These are phyloP conservation scores for Branchipolynoe longqiensis DNA, from an alignment of 2,888 invertebrate species.

Conservation along the genomic window DNA sequence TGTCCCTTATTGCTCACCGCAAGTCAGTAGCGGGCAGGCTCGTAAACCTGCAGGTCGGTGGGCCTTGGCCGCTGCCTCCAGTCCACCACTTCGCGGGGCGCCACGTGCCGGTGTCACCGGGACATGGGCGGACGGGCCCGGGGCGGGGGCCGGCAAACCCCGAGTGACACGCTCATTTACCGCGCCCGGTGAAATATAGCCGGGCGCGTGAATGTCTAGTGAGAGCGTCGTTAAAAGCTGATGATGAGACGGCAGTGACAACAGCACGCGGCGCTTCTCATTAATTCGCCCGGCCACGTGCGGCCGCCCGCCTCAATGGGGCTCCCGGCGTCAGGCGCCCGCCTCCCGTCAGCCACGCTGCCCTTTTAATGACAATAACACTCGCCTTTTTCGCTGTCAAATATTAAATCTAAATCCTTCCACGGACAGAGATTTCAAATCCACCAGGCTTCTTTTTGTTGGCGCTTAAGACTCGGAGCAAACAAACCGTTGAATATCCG, in stretches of 20 bases:
- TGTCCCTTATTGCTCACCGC: too few relatives aligned
- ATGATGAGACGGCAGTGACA: constrained; percentile 50
- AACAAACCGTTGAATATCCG: too few relatives aligned
- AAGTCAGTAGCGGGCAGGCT: too few relatives aligned
- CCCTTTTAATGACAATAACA: constrained; percentile 4
- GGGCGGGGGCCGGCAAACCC: background rate
- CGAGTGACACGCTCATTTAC: constrained; percentile 28
- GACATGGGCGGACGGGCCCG: background rate
- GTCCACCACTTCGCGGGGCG: constrained; percentile 5
- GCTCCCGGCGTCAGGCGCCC: background rate
- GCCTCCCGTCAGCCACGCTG: background rate
- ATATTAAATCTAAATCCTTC: constrained; percentile 15
- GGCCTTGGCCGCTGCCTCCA: background rate
- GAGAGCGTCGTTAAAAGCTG: constrained; percentile 55
- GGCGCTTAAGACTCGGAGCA: too few relatives aligned
- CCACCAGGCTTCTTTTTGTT: too few relatives aligned
- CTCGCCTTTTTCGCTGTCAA: background rate
- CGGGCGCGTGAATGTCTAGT: constrained; percentile 43
- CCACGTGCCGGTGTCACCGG: constrained; percentile 6
- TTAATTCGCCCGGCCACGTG: constrained; percentile 42
- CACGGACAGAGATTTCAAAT: background rate
- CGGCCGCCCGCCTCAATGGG: background rate
- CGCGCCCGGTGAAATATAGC: constrained; percentile 39
- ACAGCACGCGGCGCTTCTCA: constrained; percentile 31
- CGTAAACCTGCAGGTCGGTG: too few relatives aligned